Evolutionary conservation across 2,888 invertebrate species (phyloP).

Genomic region (Andrena hattorfiana): DNA sequence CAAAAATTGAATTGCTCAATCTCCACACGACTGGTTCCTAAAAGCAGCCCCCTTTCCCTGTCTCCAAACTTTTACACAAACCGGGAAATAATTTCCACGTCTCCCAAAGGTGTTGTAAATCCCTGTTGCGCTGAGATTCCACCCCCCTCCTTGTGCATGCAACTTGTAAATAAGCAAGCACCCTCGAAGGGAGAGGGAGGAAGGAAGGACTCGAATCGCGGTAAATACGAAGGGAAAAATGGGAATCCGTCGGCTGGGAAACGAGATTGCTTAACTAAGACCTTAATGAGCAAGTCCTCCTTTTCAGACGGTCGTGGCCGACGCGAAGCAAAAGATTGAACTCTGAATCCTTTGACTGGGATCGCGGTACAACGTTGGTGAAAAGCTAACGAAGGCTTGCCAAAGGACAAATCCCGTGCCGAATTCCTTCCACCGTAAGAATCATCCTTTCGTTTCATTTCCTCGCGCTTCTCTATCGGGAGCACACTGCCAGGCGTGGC

Average conservation of each 20-base stretch:
- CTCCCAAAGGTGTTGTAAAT: neutral
- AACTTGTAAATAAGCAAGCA: slow-evolving; percentile 38
- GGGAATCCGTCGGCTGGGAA: slow-evolving; percentile 44
- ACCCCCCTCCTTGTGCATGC: neutral
- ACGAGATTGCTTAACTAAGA: slow-evolving; percentile 72
- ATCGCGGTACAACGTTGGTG: slow-evolving; percentile 55
- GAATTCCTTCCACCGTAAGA: slow-evolving; percentile 40
- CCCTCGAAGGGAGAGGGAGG: slow-evolving; percentile 5
- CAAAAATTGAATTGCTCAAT: too few relatives aligned
- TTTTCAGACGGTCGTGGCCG: slow-evolving; percentile 56
- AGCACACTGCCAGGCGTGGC: neutral
- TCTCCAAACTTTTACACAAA: neutral
- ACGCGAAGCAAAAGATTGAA: slow-evolving; percentile 49
- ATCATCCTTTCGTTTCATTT: slow-evolving; percentile 55
- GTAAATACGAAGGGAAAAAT: slow-evolving; percentile 35
- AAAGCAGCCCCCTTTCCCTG: neutral
- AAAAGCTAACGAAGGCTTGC: slow-evolving; percentile 72
- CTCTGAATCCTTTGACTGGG: slow-evolving; percentile 58
- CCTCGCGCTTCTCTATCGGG: slow-evolving; percentile 13
- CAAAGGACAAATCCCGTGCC: slow-evolving; percentile 61
- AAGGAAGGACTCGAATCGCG: slow-evolving; percentile 26
- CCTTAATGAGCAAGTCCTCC: slow-evolving; percentile 71
- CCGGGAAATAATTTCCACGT: neutral
- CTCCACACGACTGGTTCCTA: too few relatives aligned
- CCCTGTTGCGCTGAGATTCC: neutral